A percentile compares a stretch with the other conserved stretches of the same genome.
Conservation (phyloP, 2,888 invertebrate genomes). For the Eupithecia vulgata region DNA sequence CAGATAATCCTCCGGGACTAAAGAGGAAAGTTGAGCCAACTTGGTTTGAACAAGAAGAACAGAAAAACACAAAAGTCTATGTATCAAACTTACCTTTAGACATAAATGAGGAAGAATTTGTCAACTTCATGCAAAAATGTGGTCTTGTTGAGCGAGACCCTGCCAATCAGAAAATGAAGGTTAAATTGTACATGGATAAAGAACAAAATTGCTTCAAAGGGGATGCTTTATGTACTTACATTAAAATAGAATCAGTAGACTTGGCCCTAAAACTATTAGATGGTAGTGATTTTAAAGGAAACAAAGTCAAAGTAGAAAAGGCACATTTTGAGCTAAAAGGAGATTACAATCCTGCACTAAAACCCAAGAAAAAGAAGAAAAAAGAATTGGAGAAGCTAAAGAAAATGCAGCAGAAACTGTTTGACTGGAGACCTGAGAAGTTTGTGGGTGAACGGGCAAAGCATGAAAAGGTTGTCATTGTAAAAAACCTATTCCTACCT, state of each 20-base stretch:
- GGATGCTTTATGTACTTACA: constrained; percentile 97
- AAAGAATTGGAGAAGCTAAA: constrained; percentile 95
- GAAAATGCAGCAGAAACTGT: constrained; percentile 96
- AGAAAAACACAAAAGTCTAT: constrained; percentile 96
- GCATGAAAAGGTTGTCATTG: constrained; percentile 95
- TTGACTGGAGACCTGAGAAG: constrained; percentile 98
- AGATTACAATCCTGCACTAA: constrained; percentile 94
- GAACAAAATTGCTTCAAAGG: constrained; percentile 94
- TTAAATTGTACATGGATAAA: constrained; percentile 95
- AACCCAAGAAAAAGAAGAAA: constrained; percentile 95
- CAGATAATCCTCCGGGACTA: constrained; percentile 73
- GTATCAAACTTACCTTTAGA: constrained; percentile 95
- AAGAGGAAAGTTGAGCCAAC: constrained; percentile 85
- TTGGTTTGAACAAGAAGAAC: constrained; percentile 97
- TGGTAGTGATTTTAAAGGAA: constrained; percentile 91
- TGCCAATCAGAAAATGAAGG: constrained; percentile 90
- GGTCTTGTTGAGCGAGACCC: constrained; percentile 96
- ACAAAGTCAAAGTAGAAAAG: constrained; percentile 93
- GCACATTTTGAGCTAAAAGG: constrained; percentile 98
- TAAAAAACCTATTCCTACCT: constrained; percentile 96
- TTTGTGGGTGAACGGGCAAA: constrained; percentile 93
- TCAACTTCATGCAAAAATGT: constrained; percentile 97
- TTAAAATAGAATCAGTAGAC: constrained; percentile 98
- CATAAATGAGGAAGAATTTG: constrained; percentile 94
- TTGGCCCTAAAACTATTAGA: constrained; percentile 96